Evolutionary conservation across 1,140 invertebrate genomes (phyloP).

Genomic region (Mercenaria mercenaria): DNA sequence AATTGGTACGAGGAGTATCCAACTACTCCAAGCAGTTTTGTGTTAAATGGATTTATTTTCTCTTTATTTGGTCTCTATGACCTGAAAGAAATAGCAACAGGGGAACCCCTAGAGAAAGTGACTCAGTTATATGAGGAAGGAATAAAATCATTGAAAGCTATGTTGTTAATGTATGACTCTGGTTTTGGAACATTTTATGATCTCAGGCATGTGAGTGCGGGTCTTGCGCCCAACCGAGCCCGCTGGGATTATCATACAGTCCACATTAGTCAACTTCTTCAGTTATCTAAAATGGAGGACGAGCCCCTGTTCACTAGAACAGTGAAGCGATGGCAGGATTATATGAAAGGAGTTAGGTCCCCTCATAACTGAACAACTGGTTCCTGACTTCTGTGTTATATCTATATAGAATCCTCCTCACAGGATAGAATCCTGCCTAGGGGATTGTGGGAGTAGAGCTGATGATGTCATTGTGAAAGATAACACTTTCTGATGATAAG

Average conservation of each 20-base stretch:
- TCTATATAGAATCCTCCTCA: not conserved
- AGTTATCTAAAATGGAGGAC: constrained; percentile 95
- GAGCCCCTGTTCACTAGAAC: constrained; percentile 92
- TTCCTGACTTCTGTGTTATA: not conserved
- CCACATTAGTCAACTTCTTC: constrained; percentile 97
- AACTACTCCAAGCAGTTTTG: constrained; percentile 96
- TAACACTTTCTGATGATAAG: too few relatives aligned
- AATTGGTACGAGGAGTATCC: constrained; percentile 99
- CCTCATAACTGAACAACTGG: constrained; percentile 81
- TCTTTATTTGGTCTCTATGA: constrained; percentile 98
- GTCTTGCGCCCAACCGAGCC: constrained; percentile 93
- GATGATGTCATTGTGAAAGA: too few relatives aligned
- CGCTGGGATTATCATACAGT: constrained; percentile 99
- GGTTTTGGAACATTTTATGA: constrained; percentile 99
- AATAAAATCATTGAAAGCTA: constrained; percentile 94
- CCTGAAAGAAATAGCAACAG: constrained; percentile 89
- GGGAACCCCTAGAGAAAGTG: constrained; percentile 72
- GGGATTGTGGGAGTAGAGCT: too few relatives aligned
- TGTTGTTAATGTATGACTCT: constrained; percentile 97
- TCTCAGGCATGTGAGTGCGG: constrained; percentile 95
- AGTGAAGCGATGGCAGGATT: constrained; percentile 97
- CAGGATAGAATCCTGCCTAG: too few relatives aligned
- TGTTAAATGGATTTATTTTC: constrained; percentile 99
- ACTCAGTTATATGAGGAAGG: constrained; percentile 93
- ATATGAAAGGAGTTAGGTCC: constrained; percentile 92